A percentile compares a stretch with the other conserved stretches of the same genome.
These are phyloP conservation scores for Drosophila littoralis DNA, from an alignment of 1,140 invertebrate genomes.

Conservation along the genomic window DNA sequence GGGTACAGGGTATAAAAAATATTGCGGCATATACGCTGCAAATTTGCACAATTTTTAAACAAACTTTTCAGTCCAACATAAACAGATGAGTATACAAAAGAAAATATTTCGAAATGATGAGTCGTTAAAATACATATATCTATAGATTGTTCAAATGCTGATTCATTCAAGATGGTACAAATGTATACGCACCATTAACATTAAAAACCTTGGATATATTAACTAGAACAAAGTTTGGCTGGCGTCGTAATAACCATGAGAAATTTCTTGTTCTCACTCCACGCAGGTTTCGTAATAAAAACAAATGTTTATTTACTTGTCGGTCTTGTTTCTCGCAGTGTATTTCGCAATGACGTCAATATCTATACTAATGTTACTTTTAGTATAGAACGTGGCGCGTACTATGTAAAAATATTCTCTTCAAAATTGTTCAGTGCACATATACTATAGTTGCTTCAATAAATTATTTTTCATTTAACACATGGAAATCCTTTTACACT, in stretches of 20 bases:
- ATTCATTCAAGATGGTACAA: constrained; percentile 66
- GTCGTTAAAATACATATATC: constrained; percentile 48
- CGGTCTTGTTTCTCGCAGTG: constrained; percentile 61
- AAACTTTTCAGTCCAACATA: constrained; percentile 44
- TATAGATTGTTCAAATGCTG: constrained; percentile 41
- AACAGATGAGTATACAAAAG: constrained; percentile 11
- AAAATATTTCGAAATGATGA: constrained; percentile 70
- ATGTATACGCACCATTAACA: constrained; percentile 69
- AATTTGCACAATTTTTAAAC: constrained; percentile 54
- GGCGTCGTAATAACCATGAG: constrained; percentile 50
- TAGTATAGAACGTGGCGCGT: constrained; percentile 38
- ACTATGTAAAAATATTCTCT: constrained; percentile 27
- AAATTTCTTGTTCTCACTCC: constrained; percentile 56
- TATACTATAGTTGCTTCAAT: constrained; percentile 32
- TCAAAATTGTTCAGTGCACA: constrained; percentile 20
- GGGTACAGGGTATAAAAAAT: not conserved
- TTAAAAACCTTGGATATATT: constrained; percentile 67
- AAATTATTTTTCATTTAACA: constrained; percentile 15
- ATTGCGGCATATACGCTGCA: constrained; percentile 8
- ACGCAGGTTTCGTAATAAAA: constrained; percentile 48
- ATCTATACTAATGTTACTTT: constrained; percentile 42
- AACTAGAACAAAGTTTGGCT: constrained; percentile 59
- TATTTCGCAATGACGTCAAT: constrained; percentile 70
- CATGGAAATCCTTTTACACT: not conserved
- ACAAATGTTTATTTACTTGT: constrained; percentile 60